Evolutionary conservation across 2,888 invertebrate genomes (phyloP).

Genomic region (Drosophila rubida): DNA sequence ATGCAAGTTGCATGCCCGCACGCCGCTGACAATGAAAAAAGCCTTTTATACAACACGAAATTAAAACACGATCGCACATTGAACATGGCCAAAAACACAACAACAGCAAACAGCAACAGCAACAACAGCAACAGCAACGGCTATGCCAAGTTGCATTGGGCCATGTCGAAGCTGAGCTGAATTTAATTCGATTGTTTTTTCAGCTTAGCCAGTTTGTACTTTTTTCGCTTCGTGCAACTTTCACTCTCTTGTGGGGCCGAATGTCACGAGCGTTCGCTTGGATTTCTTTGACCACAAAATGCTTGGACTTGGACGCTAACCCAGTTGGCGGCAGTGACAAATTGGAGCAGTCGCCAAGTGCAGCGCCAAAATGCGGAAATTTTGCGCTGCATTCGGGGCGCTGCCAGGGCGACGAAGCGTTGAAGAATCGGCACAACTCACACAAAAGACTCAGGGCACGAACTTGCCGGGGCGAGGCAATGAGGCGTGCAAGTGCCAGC

Average conservation of each 20-base stretch:
- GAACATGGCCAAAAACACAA: conserved; percentile 60
- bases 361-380: conserved; percentile 72
- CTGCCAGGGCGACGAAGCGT: conserved; percentile 24
- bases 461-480: conserved; percentile 45
- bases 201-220: conserved; percentile 22
- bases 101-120: conserved; percentile 21
- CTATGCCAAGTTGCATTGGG: conserved; percentile 70
- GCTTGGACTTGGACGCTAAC: conserved; percentile 56
- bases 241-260: conserved; percentile 77
- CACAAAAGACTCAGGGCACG: conserved; percentile 71
- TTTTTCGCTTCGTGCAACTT: conserved; percentile 68
- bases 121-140: conserved; percentile 17
- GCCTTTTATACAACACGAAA: conserved; percentile 75
- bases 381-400: too few species aligned
- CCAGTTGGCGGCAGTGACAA: conserved; percentile 62
- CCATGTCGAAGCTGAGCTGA: conserved; percentile 77
- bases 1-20: conserved; percentile 76
- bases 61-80: conserved; percentile 77
- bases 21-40: conserved; percentile 75
- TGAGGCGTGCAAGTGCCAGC: conserved; percentile 41
- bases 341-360: conserved; percentile 72
- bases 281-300: conserved; percentile 60
- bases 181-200: conserved; percentile 66
- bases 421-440: conserved; percentile 43
- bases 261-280: conserved; percentile 60